These are phyloP conservation scores for Syngnathus typhle DNA, from an alignment of 2,113 vertebrate species.

Conservation along the genomic window DNA sequence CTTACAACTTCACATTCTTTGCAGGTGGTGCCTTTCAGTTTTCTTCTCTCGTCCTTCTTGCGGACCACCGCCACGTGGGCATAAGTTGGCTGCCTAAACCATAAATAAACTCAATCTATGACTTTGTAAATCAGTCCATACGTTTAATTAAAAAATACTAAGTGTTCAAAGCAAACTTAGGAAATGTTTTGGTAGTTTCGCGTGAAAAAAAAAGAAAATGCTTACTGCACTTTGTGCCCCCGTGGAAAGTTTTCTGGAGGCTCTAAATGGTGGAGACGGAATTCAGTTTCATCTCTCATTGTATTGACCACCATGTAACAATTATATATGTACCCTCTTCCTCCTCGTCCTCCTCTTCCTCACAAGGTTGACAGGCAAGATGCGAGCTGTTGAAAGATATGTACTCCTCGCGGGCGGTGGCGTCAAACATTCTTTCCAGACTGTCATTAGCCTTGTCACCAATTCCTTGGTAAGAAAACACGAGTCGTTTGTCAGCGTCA, in stretches of 20 bases:
- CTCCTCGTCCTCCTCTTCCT: constrained; percentile 7
- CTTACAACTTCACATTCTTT: constrained; percentile 95
- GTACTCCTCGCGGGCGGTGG: constrained; percentile 77
- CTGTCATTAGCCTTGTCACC: constrained; percentile 73
- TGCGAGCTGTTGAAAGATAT: constrained; percentile 68
- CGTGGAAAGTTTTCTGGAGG: neutral
- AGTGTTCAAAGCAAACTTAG: neutral
- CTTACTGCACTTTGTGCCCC: neutral
- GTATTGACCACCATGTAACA: neutral
- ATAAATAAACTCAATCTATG: neutral
- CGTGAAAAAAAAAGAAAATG: neutral
- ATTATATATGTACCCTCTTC: neutral
- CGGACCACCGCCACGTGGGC: constrained; percentile 89
- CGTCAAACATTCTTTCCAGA: constrained; percentile 84
- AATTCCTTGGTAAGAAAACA: constrained; percentile 35
- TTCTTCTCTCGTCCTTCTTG: constrained; percentile 91
- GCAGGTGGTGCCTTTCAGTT: constrained; percentile 87
- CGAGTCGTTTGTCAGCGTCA: neutral
- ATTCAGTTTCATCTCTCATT: neutral
- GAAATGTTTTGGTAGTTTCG: neutral
- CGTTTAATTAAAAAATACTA: neutral
- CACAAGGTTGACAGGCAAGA: constrained; percentile 24
- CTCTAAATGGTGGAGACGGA: neutral
- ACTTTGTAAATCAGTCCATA: no score
- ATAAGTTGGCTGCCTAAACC: constrained; percentile 66